phyloP scores from a whole-genome alignment of 2,888 invertebrate genomes.

The Bimastos eiseni region DNA sequence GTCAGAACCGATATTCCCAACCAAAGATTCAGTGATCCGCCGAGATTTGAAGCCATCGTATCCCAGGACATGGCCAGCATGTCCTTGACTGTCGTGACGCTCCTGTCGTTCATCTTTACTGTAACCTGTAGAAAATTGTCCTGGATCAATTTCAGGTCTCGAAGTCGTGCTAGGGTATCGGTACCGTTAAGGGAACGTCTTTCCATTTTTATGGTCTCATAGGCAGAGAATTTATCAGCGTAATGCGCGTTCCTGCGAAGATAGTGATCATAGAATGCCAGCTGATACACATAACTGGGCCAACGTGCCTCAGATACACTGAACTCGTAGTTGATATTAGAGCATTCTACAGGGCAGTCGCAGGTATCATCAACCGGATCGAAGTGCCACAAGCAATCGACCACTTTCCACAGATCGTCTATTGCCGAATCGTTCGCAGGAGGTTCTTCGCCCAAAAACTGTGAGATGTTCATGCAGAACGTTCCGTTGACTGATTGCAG shows the following conservation, averaged over 20 bases:
- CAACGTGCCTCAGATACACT: background rate
- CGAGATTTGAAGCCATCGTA: constrained; percentile 26
- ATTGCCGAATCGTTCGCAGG: background rate
- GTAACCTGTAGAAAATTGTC: constrained; percentile 25
- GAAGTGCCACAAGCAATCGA: background rate
- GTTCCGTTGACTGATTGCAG: background rate
- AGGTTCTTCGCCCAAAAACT: background rate
- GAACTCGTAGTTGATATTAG: background rate
- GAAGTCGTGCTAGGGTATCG: background rate
- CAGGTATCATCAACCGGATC: background rate
- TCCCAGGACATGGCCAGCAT: constrained; percentile 26
- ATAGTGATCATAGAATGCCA: constrained; percentile 13
- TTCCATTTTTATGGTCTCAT: background rate
- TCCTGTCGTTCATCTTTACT: constrained; percentile 16
- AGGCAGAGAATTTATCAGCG: background rate
- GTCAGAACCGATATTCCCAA: constrained; percentile 25
- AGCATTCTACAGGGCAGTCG: background rate
- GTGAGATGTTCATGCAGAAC: background rate
- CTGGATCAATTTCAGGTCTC: constrained; percentile 14
- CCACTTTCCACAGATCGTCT: background rate
- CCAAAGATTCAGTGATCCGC: constrained; percentile 27
- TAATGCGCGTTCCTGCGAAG: background rate
- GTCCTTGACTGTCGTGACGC: background rate
- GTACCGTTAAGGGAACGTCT: too few species aligned
- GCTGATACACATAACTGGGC: background rate